These are phyloP conservation scores for Aspiorhynchus laticeps DNA, from an alignment of 2,113 vertebrate species.

Conservation along the genomic window DNA sequence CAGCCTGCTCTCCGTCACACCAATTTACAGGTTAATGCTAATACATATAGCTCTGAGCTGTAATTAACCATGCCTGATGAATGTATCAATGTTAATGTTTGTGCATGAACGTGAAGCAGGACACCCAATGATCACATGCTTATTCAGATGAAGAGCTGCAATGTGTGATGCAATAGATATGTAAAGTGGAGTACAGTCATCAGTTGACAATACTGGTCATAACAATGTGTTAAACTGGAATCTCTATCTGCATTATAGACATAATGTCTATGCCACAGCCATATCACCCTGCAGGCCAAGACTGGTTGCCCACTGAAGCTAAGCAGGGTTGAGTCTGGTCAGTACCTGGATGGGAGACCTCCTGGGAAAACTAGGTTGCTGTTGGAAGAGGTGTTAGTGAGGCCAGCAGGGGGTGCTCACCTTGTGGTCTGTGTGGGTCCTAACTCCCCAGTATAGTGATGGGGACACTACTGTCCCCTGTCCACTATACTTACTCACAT, in stretches of 20 bases:
- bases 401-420: too few relatives aligned
- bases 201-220: background rate
- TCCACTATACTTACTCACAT: too few relatives aligned
- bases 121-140: background rate
- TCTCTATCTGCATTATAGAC: background rate
- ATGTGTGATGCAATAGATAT: constrained; percentile 13
- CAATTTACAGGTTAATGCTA: background rate
- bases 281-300: too few relatives aligned
- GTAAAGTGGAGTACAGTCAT: background rate
- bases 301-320: too few relatives aligned
- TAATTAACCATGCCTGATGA: background rate
- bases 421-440: too few relatives aligned
- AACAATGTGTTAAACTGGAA: background rate
- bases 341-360: too few relatives aligned
- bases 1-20: background rate
- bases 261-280: too few relatives aligned
- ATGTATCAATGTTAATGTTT: background rate
- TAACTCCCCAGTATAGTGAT: too few relatives aligned
- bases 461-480: too few relatives aligned
- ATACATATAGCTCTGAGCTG: background rate
- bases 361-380: too few relatives aligned
- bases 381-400: too few relatives aligned
- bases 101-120: constrained; percentile 11
- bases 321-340: too few relatives aligned
- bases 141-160: background rate